phyloP scores from a whole-genome alignment of 2,888 invertebrate genomes.

The Holacanthella duospinosa region DNA sequence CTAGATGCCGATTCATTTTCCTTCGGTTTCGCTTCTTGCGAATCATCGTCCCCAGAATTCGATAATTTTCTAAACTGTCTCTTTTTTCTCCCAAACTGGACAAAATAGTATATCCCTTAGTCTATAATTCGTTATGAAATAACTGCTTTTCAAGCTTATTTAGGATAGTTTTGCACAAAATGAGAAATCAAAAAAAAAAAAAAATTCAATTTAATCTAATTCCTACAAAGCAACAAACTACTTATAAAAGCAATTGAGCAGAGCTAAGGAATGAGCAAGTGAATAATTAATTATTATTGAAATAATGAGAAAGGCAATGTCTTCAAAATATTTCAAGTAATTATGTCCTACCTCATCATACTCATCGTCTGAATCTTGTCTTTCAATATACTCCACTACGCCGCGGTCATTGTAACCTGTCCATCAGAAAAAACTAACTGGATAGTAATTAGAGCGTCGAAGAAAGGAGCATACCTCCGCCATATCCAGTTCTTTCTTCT shows the following conservation, averaged over 20 bases:
- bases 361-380: constrained; percentile 80
- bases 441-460: not conserved
- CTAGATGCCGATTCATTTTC: constrained; percentile 15
- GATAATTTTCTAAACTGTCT: constrained; percentile 44
- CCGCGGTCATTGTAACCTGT: constrained; percentile 92
- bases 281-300: not conserved
- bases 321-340: constrained; percentile 40
- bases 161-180: too few species aligned
- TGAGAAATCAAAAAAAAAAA: constrained; percentile 32
- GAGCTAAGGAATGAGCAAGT: too few species aligned
- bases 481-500: constrained; percentile 67
- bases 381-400: constrained; percentile 85
- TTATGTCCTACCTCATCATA: constrained; percentile 98
- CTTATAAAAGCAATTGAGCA: too few species aligned
- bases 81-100: constrained; percentile 47
- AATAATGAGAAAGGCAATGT: not conserved
- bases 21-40: constrained; percentile 11
- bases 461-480: constrained; percentile 55
- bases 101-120: too few species aligned
- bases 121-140: too few species aligned
- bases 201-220: too few species aligned
- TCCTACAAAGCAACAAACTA: too few species aligned
- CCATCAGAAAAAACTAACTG: constrained; percentile 47
- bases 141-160: too few species aligned
- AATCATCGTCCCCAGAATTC: constrained; percentile 17